These are phyloP conservation scores for Pachypeltis micranthus DNA, from an alignment of 1,140 invertebrate genomes.

Conservation along the genomic window DNA sequence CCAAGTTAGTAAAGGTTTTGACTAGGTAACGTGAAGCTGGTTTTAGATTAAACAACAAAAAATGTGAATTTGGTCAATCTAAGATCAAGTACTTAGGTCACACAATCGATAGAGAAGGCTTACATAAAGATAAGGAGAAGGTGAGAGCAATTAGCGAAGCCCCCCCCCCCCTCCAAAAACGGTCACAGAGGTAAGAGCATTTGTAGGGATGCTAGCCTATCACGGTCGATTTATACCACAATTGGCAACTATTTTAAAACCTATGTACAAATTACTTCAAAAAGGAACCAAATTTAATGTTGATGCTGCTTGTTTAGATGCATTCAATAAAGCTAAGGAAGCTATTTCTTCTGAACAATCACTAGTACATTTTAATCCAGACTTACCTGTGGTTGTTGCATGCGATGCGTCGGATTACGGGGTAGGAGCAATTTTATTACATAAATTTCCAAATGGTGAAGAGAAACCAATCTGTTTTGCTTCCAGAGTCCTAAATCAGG, in stretches of 20 bases:
- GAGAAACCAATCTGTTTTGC: slow-evolving; percentile 35
- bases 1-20: not conserved
- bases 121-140: slow-evolving; percentile 32
- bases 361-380: slow-evolving; percentile 30
- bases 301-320: not conserved
- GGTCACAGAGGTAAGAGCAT: slow-evolving; percentile 25
- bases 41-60: slow-evolving; percentile 14
- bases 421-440: slow-evolving; percentile 23
- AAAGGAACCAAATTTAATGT: not conserved
- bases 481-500: slow-evolving; percentile 33
- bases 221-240: slow-evolving; percentile 30
- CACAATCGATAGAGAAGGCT: slow-evolving; percentile 27
- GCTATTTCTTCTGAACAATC: slow-evolving; percentile 22
- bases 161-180: slow-evolving; percentile 25
- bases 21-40: not conserved
- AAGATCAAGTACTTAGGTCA: slow-evolving; percentile 32
- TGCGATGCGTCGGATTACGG: slow-evolving; percentile 29
- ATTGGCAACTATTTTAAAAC: slow-evolving; percentile 21
- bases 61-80: slow-evolving; percentile 17
- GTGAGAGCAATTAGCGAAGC: slow-evolving; percentile 27
- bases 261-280: slow-evolving; percentile 5
- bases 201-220: slow-evolving; percentile 32
- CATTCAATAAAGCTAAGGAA: too few relatives aligned
- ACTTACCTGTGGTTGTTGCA: slow-evolving; percentile 25
- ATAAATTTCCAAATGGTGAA: slow-evolving; percentile 26